Evolutionary conservation across 1,140 invertebrate species (phyloP), one percentile per base, ranked within the genome.

Genomic region (Fopius arisanus): DNA sequence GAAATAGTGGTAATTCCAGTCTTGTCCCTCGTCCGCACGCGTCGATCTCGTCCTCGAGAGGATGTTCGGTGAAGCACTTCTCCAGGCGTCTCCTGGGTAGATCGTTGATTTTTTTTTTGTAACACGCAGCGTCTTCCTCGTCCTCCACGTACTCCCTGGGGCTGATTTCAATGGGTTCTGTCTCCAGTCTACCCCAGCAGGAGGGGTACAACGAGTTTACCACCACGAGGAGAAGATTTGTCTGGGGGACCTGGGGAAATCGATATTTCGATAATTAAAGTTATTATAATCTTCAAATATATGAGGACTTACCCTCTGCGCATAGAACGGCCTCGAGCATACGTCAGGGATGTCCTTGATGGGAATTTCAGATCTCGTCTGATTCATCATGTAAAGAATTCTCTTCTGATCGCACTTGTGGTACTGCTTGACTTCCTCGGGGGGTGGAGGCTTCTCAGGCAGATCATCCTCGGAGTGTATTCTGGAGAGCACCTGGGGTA

Each of bases 191-290:
- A 40, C 80, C 79, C 54, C 85, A 84, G 69, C 86, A 88, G 28
- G 82, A 86, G 23, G 79, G 33, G 28, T 79, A 80, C 74, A 88
- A 85, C n/a, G 78, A 83, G 73, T 94, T 90, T 0, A 95, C 90
- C 0, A 96, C 93, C 3, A 97, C 89, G 51, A 97, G 86, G 9
- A 97, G 81, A 63, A 97, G 87, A 88, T 97, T 97, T 9, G 93
- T 94, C 75, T 93, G 89, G 0, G 91, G 91, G 59, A 96, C 86
- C 94, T 95, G 80, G 78, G 90, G 81, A 85, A 16, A 23, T 43
- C 14, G 48, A 33, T 68, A 59, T 48, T 26, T n/a, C n/a, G 19
- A 59, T 19, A 23, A 28, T 14, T 23, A 51, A 76, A 26, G 37
- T 0, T 78, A 74, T 51, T 51, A 54, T 0, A 80, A 78, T 37